Conservation (phyloP, 2,888 invertebrate species). For the Callinectes sapidus region DNA sequence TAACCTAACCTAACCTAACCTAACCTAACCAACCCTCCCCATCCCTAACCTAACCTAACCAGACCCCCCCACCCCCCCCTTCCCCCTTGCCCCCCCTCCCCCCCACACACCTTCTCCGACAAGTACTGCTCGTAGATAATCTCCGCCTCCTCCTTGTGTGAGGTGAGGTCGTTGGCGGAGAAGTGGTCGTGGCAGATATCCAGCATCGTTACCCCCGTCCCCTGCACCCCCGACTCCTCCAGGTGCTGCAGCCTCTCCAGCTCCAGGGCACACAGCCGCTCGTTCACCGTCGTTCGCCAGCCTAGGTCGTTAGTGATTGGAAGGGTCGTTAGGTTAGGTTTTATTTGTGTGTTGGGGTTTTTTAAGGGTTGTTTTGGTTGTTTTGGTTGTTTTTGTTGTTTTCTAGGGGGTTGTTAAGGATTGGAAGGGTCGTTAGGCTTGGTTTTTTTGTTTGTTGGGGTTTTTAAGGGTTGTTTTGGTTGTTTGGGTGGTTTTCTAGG, state of each 20-base stretch:
- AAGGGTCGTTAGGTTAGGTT: too few relatives aligned
- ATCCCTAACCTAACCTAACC: too few relatives aligned
- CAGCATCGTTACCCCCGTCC: conserved; percentile 57
- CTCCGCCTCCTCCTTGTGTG: conserved; percentile 81
- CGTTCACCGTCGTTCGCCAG: conserved; percentile 70
- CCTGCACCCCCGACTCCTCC: conserved; percentile 56
- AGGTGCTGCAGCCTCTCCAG: conserved; percentile 69
- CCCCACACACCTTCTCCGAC: conserved; percentile 80
- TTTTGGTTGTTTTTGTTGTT: too few relatives aligned
- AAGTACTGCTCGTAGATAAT: conserved; percentile 87
- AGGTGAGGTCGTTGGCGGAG: conserved; percentile 73
- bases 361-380: too few relatives aligned
- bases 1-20: too few relatives aligned
- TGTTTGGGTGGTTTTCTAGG: too few relatives aligned
- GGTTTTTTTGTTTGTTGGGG: too few relatives aligned
- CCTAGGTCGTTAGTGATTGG: conserved; percentile 56
- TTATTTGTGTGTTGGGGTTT: neutral
- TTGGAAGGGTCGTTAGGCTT: too few relatives aligned
- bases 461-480: too few relatives aligned
- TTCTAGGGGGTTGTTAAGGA: too few relatives aligned
- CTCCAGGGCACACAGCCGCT: conserved; percentile 70
- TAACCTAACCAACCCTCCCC: too few relatives aligned
- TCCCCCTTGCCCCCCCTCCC: neutral
- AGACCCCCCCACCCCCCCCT: neutral
- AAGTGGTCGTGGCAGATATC: conserved; percentile 73